Percentiles rank a stretch among this genome's conserved stretches.
Conservation (phyloP, 2,888 invertebrate genomes). For the Synanthedon vespiformis region DNA sequence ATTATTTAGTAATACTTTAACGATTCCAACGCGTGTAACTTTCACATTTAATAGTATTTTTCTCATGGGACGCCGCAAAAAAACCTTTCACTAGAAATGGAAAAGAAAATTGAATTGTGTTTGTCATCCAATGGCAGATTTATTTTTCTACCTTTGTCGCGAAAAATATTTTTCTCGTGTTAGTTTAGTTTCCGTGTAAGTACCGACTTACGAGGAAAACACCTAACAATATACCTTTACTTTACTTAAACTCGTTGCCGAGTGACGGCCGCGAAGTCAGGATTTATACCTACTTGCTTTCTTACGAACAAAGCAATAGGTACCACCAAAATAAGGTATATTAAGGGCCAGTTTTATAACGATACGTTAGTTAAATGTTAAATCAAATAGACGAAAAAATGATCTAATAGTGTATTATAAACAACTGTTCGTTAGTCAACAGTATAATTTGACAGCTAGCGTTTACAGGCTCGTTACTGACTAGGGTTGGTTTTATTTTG, state of each 20-base stretch:
- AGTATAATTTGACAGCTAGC: too few species aligned
- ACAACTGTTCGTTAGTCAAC: too few species aligned
- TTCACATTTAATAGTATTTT: slow-evolving; percentile 4
- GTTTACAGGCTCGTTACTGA: too few species aligned
- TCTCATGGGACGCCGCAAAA: slow-evolving; percentile 2
- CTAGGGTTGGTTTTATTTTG: too few species aligned
- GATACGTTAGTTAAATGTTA: too few species aligned
- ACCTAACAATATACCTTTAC: background rate
- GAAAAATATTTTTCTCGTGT: background rate
- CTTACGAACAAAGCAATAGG: background rate
- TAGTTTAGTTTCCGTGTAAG: background rate
- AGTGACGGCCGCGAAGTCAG: background rate
- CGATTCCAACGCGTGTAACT: background rate
- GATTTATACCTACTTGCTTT: background rate
- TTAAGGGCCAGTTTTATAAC: too few species aligned
- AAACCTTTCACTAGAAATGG: slow-evolving; percentile 3
- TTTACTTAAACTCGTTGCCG: background rate
- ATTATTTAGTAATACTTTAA: background rate
- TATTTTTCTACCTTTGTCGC: slow-evolving; percentile 1
- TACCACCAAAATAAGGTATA: too few species aligned
- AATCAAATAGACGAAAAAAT: too few species aligned
- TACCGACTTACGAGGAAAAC: background rate
- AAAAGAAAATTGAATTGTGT: slow-evolving; percentile 7
- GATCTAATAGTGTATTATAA: too few species aligned
- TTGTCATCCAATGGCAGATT: slow-evolving; percentile 5